Base-by-base conservation (phyloP, 2,888 invertebrate species). In the Archips xylosteana region DNA sequence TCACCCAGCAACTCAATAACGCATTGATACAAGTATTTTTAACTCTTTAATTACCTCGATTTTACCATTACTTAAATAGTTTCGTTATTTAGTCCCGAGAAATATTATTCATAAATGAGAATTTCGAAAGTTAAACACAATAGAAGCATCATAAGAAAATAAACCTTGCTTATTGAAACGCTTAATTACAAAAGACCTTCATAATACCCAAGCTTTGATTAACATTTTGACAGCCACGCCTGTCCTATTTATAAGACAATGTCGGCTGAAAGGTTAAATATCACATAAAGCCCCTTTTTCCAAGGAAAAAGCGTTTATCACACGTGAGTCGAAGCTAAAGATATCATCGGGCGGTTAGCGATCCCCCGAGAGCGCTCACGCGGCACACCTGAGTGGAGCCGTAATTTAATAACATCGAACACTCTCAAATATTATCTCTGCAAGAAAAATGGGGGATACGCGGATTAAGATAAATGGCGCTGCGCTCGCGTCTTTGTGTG, bases 401-500 rank as follows among this genome's bases (percentile, higher is more conserved):
- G 60, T 74, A 74, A 74, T 74, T 74, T 69, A 64, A 74, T 74
- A 69, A 64, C 68, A 68, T 68, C 69, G 73, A 74, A 68, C 60
- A 36, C 65, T 66, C 69, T 74, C 69, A 54, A 59, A 60, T 69
- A 64, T 74, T 69, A 74, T 69, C 64, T 59, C 39, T 45, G 45
- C 8, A 34, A 47, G 69, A 36, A 59, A 60, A 62, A 67, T 47
- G 15, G 49, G 34, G n/a, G 63, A 45, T 71, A 61, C 45, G 42
- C 36, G 34, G 66, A 39, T 60, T 59, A 60, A 49, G 54, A 54
- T 54, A n/a, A 54, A 54, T 54, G 54, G 39, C n/a, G 32, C n/a
- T 68, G 34, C 45, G 39, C 45, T 42, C n/a, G 62, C 63, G 57
- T 23, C 36, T 39, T 64, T 36, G 47, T 15, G 15, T n/a, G 59